These are phyloP conservation scores for Pseudococcus longispinus DNA, from an alignment of 2,888 invertebrate species.

Conservation along the genomic window DNA sequence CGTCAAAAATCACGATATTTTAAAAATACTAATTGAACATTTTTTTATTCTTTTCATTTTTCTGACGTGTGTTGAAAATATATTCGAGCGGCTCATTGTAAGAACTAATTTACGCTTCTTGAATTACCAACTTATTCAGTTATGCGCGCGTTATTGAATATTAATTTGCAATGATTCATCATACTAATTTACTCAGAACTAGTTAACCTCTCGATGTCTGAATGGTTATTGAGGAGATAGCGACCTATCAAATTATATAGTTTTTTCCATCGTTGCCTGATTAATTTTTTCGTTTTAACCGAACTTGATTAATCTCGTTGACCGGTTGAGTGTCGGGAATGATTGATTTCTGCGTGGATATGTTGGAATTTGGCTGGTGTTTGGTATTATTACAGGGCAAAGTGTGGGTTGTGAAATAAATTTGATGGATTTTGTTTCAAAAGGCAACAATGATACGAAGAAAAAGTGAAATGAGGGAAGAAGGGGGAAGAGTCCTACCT, in stretches of 20 bases:
- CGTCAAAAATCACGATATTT: not conserved
- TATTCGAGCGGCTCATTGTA: not conserved
- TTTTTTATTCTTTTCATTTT: not conserved
- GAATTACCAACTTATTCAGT: not conserved
- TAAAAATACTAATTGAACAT: not conserved
- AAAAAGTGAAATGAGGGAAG: too few relatives aligned
- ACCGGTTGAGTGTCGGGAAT: not conserved
- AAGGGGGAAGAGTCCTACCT: too few relatives aligned
- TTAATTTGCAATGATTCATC: slow-evolving; percentile 32
- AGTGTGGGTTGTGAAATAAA: not conserved
- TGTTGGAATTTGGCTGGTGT: not conserved
- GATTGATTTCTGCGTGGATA: not conserved
- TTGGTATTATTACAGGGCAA: not conserved
- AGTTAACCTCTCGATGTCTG: not conserved
- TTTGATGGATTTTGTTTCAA: not conserved
- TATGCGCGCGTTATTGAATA: slow-evolving; percentile 6
- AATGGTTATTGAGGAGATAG: not conserved
- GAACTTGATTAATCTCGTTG: not conserved
- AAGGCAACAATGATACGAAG: too few relatives aligned
- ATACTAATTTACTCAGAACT: slow-evolving; percentile 2
- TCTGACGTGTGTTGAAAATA: not conserved
- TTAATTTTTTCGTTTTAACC: not conserved
- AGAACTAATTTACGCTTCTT: not conserved
- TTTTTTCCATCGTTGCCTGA: not conserved
- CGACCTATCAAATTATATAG: not conserved